Conservation (phyloP, 2,888 invertebrate genomes). For the Danaus chrysippus region DNA sequence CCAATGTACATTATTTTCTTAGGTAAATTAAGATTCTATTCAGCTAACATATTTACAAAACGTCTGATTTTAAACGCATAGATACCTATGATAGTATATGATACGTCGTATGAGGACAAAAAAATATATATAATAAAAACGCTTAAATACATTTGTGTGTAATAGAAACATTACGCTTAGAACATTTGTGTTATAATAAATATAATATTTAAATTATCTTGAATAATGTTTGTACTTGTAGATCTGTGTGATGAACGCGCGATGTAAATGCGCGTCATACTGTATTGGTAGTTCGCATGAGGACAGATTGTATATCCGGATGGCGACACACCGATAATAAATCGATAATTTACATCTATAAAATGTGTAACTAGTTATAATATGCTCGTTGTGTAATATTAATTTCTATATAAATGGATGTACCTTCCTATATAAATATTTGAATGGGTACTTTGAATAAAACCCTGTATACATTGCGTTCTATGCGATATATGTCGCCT, state of each 20-base stretch:
- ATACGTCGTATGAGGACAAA: slow-evolving; percentile 51
- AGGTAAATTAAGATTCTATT: slow-evolving; percentile 61
- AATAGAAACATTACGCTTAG: slow-evolving; percentile 76
- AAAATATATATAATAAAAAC: slow-evolving; percentile 61
- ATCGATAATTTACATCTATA: slow-evolving; percentile 39
- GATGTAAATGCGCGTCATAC: slow-evolving; percentile 48
- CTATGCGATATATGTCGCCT: slow-evolving; percentile 21
- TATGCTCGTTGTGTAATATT: slow-evolving; percentile 49
- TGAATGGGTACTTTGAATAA: slow-evolving; percentile 21
- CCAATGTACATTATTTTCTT: slow-evolving; percentile 71
- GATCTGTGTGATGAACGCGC: slow-evolving; percentile 63
- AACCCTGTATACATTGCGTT: slow-evolving; percentile 19
- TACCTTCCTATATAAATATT: slow-evolving; percentile 37
- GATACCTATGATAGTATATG: slow-evolving; percentile 36
- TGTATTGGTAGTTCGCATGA: slow-evolving; percentile 55
- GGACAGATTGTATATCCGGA: slow-evolving; percentile 30
- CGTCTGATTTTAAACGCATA: slow-evolving; percentile 55
- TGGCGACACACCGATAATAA: slow-evolving; percentile 44
- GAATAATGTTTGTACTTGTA: slow-evolving; percentile 73
- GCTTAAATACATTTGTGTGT: slow-evolving; percentile 70
- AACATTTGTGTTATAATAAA: slow-evolving; percentile 64
- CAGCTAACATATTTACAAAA: slow-evolving; percentile 59
- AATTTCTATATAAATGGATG: slow-evolving; percentile 44
- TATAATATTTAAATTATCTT: slow-evolving; percentile 70
- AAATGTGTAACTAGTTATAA: slow-evolving; percentile 57